A percentile compares a stretch with the other conserved stretches of the same genome.
phyloP scores from a whole-genome alignment of 2,888 invertebrate genomes.

The Orchesellides sinensis region DNA sequence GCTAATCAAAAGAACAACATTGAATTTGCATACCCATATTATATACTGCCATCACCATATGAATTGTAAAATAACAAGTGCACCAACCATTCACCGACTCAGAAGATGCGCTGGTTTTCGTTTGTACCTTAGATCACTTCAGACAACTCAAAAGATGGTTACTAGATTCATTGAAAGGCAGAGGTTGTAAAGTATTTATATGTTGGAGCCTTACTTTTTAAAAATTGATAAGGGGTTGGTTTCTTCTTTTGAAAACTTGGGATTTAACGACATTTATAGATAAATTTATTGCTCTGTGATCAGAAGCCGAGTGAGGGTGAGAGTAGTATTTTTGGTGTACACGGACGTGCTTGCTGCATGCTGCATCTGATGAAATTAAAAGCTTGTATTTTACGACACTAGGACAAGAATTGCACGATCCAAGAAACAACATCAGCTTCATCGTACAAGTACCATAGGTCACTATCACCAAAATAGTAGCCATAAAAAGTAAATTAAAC shows the following conservation, averaged over 20 bases:
- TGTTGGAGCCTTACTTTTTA: too few species aligned
- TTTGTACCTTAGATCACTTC: not conserved
- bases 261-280: not conserved
- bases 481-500: constrained; percentile 19
- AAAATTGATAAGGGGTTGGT: too few species aligned
- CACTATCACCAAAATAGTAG: too few species aligned
- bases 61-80: constrained; percentile 9
- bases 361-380: constrained; percentile 40
- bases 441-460: not conserved
- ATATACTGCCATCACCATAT: constrained; percentile 35
- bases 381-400: constrained; percentile 31
- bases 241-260: too few species aligned
- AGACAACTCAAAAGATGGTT: not conserved
- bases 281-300: not conserved
- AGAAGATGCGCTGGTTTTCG: constrained; percentile 38
- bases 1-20: constrained; percentile 32
- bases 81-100: not conserved
- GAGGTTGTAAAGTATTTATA: too few species aligned
- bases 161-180: not conserved
- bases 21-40: constrained; percentile 50
- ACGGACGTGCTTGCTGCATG: not conserved
- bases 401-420: constrained; percentile 31
- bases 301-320: not conserved
- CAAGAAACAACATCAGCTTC: too few species aligned
- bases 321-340: not conserved